phyloP scores from a whole-genome alignment of 2,113 vertebrate species.

The Lipotes vexillifer region DNA sequence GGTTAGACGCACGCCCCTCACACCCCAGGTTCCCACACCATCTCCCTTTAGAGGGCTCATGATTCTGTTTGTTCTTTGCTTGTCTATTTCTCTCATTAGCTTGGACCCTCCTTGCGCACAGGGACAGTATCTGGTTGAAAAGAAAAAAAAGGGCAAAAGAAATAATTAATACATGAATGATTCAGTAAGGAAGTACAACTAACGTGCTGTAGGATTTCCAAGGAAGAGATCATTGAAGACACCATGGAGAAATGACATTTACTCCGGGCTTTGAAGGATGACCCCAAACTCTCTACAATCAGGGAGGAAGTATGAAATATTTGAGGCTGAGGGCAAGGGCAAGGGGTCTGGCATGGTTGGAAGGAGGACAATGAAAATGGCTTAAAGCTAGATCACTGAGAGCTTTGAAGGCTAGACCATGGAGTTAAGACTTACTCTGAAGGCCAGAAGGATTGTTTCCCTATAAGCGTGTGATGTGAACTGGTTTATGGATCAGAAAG shows the following conservation, averaged over 20 bases:
- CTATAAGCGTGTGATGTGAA: fast-evolving
- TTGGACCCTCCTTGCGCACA: not conserved
- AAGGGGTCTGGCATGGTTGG: not conserved
- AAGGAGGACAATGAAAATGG: not conserved
- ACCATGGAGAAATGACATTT: not conserved
- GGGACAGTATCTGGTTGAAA: not conserved
- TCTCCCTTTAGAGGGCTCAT: not conserved
- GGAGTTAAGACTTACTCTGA: not conserved
- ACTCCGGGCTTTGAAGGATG: not conserved
- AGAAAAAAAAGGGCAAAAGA: not conserved
- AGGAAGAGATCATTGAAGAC: not conserved
- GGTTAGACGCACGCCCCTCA: not conserved
- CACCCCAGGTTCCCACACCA: no score
- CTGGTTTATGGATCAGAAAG: not conserved
- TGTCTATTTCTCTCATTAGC: not conserved
- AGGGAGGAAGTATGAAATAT: not conserved
- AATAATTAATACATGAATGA: not conserved
- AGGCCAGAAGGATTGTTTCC: not conserved
- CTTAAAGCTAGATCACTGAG: not conserved
- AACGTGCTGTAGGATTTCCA: not conserved
- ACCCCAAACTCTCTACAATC: not conserved
- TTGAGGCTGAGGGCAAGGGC: not conserved
- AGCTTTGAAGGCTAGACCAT: not conserved
- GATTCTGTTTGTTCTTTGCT: not conserved
- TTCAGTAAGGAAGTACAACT: not conserved